These are phyloP conservation scores for Ceryle rudis DNA, from an alignment of 2,797 vertebrate genomes.

Conservation along the genomic window DNA sequence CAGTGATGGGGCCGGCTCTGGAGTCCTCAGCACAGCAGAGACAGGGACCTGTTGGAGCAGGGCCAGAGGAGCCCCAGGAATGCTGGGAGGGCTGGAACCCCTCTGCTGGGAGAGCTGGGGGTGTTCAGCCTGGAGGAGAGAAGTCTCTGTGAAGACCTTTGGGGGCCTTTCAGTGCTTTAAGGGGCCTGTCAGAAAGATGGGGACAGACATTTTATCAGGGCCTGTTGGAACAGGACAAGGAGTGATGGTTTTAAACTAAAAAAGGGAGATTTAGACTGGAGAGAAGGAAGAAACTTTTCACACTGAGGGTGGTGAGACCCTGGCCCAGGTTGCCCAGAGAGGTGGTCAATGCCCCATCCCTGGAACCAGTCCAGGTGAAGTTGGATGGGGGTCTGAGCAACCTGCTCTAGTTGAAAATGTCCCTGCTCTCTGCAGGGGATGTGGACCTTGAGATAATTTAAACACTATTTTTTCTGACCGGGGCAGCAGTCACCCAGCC, in stretches of 20 bases:
- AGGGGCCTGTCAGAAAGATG: neutral
- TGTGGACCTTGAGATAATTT: neutral
- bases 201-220: neutral
- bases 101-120: neutral
- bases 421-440: neutral
- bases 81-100: neutral
- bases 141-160: neutral
- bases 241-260: neutral
- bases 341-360: neutral
- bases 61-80: too few species aligned
- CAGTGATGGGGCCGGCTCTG: too few species aligned
- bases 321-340: neutral
- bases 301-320: neutral
- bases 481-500: neutral
- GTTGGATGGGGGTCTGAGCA: neutral
- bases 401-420: neutral
- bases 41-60: too few species aligned
- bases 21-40: too few species aligned
- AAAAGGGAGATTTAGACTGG: neutral
- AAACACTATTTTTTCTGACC: neutral
- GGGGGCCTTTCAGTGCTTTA: neutral
- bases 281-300: neutral
- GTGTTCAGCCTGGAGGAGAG: neutral
- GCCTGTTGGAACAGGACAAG: neutral
- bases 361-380: neutral